Evolutionary conservation across 2,888 invertebrate species (phyloP).

Genomic region (Dione juno): DNA sequence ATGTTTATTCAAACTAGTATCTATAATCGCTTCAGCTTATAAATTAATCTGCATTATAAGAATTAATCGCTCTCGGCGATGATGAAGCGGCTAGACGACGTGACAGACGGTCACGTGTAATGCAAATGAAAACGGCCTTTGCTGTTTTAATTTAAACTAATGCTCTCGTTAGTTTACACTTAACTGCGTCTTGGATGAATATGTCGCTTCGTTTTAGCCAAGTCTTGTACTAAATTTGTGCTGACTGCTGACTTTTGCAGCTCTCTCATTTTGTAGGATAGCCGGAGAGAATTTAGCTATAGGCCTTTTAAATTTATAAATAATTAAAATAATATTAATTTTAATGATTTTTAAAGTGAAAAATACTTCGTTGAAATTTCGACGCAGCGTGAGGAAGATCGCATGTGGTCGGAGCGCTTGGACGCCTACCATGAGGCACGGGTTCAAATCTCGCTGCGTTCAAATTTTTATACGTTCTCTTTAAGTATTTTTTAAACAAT

Average conservation of each 20-base stretch:
- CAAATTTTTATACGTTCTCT: no score
- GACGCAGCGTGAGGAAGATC: no score
- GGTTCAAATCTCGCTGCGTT: no score
- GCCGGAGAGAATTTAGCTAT: no score
- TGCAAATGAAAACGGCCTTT: slow-evolving; percentile 80
- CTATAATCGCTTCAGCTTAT: slow-evolving; percentile 44
- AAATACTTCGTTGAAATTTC: no score
- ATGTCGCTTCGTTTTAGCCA: slow-evolving; percentile 1
- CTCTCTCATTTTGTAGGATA: not conserved
- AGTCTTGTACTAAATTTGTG: not conserved
- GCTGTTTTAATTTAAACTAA: slow-evolving; percentile 60
- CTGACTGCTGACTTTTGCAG: not conserved
- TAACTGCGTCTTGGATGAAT: slow-evolving; percentile 38
- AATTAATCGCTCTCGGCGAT: slow-evolving; percentile 68
- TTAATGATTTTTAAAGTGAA: no score
- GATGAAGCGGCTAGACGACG: slow-evolving; percentile 78
- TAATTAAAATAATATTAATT: no score
- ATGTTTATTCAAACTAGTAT: no score
- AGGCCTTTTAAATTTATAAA: no score
- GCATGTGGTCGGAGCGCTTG: no score
- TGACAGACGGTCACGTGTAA: slow-evolving; percentile 79
- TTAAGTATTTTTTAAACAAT: no score
- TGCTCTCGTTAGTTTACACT: slow-evolving; percentile 45
- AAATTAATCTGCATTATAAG: slow-evolving; percentile 49
- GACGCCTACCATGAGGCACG: no score